phyloP scores from a whole-genome alignment of 1,140 invertebrate species.

The Carposina sasakii region DNA sequence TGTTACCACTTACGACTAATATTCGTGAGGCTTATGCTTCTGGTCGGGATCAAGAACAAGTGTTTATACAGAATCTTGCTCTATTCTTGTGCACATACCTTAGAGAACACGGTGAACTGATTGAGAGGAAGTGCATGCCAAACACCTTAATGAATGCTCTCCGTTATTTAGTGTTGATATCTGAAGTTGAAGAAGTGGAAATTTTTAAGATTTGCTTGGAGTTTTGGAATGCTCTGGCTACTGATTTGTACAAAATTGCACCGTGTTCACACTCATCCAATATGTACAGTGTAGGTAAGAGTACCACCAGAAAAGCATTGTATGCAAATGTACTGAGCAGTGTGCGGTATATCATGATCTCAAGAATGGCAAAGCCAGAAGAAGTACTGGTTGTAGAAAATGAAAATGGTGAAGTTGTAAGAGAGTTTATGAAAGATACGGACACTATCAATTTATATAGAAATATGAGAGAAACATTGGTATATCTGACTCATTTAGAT shows the following conservation, averaged over 20 bases:
- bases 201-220: conserved; percentile 99
- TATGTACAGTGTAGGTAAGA: conserved; percentile 59
- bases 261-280: conserved; percentile 69
- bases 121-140: conserved; percentile 85
- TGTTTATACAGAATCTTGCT: conserved; percentile 98
- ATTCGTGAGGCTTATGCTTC: conserved; percentile 94
- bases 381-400: conserved; percentile 99
- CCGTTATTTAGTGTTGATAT: conserved; percentile 96
- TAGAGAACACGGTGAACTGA: conserved; percentile 93
- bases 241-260: conserved; percentile 91
- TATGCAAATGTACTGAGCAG: conserved; percentile 89
- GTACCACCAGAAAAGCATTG: conserved; percentile 74
- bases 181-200: conserved; percentile 99
- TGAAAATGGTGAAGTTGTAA: conserved; percentile 99
- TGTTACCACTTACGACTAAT: conserved; percentile 92
- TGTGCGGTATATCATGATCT: conserved; percentile 99
- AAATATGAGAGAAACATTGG: conserved; percentile 99
- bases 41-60: conserved; percentile 97
- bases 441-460: conserved; percentile 99
- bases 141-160: conserved; percentile 87
- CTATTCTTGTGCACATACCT: conserved; percentile 98
- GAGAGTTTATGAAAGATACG: conserved; percentile 99
- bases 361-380: conserved; percentile 99
- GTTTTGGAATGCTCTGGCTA: conserved; percentile 96
- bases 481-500: conserved; percentile 99